A percentile compares a stretch with the other conserved stretches of the same genome.
phyloP scores from a whole-genome alignment of 2,113 vertebrate genomes.

The Colistium nudipinnis region DNA sequence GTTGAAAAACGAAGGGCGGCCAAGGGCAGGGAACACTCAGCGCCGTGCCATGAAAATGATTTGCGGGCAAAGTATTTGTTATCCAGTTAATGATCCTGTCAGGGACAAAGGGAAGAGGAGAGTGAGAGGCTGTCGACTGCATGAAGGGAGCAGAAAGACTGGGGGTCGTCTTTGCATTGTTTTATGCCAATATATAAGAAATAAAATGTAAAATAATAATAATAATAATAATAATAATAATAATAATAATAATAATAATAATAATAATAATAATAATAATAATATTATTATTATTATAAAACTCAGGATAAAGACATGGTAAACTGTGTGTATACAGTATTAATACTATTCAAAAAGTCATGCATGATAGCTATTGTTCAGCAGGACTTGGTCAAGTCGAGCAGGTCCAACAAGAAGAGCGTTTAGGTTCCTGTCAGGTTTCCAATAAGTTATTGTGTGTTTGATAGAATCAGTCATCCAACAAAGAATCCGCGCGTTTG shows the following conservation, averaged over 20 bases:
- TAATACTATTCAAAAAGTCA: background rate
- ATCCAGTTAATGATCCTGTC: conserved; percentile 18
- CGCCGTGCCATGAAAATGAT: conserved; percentile 43
- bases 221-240: background rate
- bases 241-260: background rate
- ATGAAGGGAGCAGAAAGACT: background rate
- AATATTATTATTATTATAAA: background rate
- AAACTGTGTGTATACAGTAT: background rate
- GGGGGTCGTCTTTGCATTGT: background rate
- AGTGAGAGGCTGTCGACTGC: background rate
- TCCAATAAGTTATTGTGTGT: background rate
- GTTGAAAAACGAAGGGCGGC: conserved; percentile 36
- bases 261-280: background rate
- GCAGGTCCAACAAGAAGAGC: background rate
- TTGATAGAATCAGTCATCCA: too few species aligned
- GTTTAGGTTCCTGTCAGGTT: background rate
- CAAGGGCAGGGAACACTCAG: conserved; percentile 26
- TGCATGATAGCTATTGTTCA: background rate
- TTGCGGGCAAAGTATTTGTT: conserved; percentile 46
- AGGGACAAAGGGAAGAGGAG: background rate
- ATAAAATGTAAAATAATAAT: background rate
- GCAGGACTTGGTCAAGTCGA: background rate
- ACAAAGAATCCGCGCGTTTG: too few species aligned
- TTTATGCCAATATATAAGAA: background rate
- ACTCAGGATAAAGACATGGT: background rate